Conservation (phyloP, 2,888 invertebrate genomes). For the Clusia tigrina region DNA sequence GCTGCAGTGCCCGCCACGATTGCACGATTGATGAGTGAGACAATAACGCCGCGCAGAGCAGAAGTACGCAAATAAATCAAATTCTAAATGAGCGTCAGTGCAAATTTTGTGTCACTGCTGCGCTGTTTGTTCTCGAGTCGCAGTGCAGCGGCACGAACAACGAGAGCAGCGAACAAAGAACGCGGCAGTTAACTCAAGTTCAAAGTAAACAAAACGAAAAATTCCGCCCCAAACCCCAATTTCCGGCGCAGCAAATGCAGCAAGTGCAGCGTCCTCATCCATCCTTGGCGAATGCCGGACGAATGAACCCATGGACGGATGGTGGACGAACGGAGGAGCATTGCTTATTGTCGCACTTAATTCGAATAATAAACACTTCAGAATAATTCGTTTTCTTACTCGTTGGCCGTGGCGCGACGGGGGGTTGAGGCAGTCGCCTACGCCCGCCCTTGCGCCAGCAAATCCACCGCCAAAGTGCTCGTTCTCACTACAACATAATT, state of each 20-base stretch:
- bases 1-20: slow-evolving; percentile 38
- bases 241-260: background rate
- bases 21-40: background rate
- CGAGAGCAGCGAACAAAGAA: background rate
- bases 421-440: slow-evolving; percentile 17
- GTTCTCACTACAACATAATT: slow-evolving; percentile 45
- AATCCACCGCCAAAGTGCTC: slow-evolving; percentile 4
- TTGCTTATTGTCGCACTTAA: slow-evolving; percentile 51
- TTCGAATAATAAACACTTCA: slow-evolving; percentile 62
- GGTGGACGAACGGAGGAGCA: background rate
- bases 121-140: background rate
- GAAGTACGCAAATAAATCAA: background rate
- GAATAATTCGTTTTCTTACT: slow-evolving; percentile 59
- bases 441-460: background rate
- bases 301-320: too few relatives aligned
- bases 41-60: background rate
- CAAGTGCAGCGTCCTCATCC: background rate
- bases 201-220: background rate
- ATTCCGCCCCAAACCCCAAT: background rate
- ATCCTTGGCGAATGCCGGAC: too few relatives aligned
- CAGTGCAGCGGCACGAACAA: background rate
- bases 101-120: background rate
- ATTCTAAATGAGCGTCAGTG: background rate
- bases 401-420: background rate
- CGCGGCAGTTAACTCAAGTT: background rate